Percentiles rank a stretch among this genome's conserved stretches.
phyloP scores from a whole-genome alignment of 2,113 vertebrate species.

The Casuarius casuarius region DNA sequence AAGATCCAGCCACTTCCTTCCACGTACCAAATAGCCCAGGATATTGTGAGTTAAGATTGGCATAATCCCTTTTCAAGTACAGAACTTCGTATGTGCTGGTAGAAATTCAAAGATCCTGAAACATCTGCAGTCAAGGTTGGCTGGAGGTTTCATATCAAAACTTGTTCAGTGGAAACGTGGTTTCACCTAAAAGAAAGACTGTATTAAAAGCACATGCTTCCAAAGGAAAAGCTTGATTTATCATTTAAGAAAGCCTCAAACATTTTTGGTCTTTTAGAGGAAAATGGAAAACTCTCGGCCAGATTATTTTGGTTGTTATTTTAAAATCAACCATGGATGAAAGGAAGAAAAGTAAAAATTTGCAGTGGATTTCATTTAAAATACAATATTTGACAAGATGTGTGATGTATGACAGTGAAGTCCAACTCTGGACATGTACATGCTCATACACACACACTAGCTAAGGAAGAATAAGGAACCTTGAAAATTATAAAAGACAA shows the following conservation, averaged over 20 bases:
- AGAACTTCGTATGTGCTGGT: accelerated
- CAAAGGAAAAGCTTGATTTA: background rate
- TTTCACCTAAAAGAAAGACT: background rate
- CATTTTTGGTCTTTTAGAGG: background rate
- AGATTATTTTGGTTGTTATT: background rate
- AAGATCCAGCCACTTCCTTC: background rate
- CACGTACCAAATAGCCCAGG: background rate
- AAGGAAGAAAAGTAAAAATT: background rate
- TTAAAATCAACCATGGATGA: background rate
- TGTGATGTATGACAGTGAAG: accelerated
- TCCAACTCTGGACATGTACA: background rate
- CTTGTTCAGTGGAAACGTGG: background rate
- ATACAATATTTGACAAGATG: background rate
- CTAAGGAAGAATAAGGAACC: background rate
- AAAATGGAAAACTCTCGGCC: background rate
- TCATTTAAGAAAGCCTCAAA: background rate
- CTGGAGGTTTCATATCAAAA: background rate
- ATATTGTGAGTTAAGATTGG: background rate
- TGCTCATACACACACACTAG: background rate
- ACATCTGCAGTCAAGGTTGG: background rate
- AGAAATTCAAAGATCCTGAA: background rate
- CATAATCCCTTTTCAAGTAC: background rate
- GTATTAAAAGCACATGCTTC: background rate
- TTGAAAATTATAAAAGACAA: background rate
- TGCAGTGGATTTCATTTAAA: background rate